These are phyloP conservation scores for Lytechinus variegatus DNA, from an alignment of 35 echinoderm and acorn worm genomes.

Conservation along the genomic window DNA sequence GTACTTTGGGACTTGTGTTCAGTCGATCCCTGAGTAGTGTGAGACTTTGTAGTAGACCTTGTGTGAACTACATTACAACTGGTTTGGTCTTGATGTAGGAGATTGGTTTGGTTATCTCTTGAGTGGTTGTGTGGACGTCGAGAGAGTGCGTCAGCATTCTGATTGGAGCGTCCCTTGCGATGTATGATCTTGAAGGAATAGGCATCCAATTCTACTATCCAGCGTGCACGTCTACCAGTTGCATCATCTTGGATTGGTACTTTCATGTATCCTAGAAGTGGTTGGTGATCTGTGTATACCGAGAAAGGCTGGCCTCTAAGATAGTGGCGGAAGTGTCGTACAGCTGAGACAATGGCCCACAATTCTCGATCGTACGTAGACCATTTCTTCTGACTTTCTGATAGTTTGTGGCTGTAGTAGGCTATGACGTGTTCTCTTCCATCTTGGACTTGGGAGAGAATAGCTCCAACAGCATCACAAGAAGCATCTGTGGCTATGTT, in stretches of 20 bases:
- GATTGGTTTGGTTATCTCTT: not conserved
- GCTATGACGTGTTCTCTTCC: slow-evolving; percentile 66
- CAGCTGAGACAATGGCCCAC: slow-evolving; percentile 68
- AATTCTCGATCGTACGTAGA: slow-evolving; percentile 69
- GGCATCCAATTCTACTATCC: slow-evolving; percentile 54
- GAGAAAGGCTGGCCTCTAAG: slow-evolving; percentile 43
- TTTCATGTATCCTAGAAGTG: slow-evolving; percentile 27
- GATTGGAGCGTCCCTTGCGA: slow-evolving; percentile 38
- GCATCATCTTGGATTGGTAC: slow-evolving; percentile 48
- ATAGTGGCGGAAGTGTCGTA: slow-evolving; percentile 79
- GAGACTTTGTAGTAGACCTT: not conserved
- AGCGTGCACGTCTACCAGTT: slow-evolving; percentile 53
- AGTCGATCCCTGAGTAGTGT: not conserved
- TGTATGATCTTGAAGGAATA: slow-evolving; percentile 55
- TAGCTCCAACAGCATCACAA: slow-evolving; percentile 61
- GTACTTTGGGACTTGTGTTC: not conserved
- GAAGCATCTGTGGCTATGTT: slow-evolving; percentile 68
- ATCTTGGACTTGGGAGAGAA: slow-evolving; percentile 71
- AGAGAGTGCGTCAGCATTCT: slow-evolving; percentile 41
- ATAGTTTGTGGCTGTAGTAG: slow-evolving; percentile 69
- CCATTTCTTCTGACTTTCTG: slow-evolving; percentile 42
- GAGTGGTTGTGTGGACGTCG: not conserved
- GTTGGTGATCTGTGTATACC: slow-evolving; percentile 73
- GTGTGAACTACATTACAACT: slow-evolving; percentile 17
- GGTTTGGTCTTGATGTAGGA: not conserved